Evolutionary conservation across 2,888 invertebrate genomes (phyloP), one percentile per base, ranked within the genome.

Genomic region (Drosophila mulleri): DNA sequence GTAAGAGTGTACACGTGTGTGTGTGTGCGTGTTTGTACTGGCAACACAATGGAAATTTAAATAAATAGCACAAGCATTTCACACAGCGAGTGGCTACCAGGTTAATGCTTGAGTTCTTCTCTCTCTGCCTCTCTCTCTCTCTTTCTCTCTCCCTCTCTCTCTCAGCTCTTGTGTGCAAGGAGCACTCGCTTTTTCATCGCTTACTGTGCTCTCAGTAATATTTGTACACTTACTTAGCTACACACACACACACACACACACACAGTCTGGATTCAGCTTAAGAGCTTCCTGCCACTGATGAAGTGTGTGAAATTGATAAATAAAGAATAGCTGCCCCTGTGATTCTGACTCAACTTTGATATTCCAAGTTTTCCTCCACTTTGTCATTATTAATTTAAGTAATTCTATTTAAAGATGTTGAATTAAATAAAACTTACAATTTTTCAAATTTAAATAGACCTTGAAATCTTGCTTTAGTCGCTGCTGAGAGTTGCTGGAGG

Each of bases 61-160:
- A 85, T 85, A 86, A 89, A 85, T 88, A 82, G 71, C 88, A 72
- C 54, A 71, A 85, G 58, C 74, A 80, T 79, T 76, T 73, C 64
- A 67, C 77, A 68, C 65, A 66, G 56, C 54, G 58, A 66, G 58
- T 50, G 65, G 63, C 54, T 62, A 26, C 8, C 23, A 45, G 50
- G 16, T 39, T 35, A 48, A 29, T 35, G 20, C 6, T 9, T 29
- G 47, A 18, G 47, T n/a, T 41, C 39, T 54, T 48, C 35, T 23
- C 20, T 23, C 20, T 23, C 20, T 2, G 1, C 2, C 20, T 23
- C 20, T 23, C 20, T 23, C 37, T 70, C 45, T 41, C 39, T 54
- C 41, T 48, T 29, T 23, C 20, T 23, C 20, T 23, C 20, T 2
- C 2, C 2, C 20, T 23, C 20, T 23, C 20, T 23, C 37, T 70